These are phyloP conservation scores for Eristalinus aeneus DNA, from an alignment of 2,888 invertebrate genomes.

Conservation along the genomic window DNA sequence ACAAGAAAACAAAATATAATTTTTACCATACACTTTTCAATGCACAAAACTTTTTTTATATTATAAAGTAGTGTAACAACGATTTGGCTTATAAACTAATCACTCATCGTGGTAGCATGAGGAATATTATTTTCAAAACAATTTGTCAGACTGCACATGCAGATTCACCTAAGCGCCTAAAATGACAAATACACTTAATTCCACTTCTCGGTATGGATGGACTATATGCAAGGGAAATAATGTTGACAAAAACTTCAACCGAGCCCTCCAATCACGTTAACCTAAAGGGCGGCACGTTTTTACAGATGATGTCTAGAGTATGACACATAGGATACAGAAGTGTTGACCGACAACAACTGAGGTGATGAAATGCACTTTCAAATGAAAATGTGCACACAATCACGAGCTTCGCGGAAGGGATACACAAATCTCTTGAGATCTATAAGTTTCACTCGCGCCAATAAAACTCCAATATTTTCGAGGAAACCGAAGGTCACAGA, in stretches of 20 bases:
- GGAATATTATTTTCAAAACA: not conserved
- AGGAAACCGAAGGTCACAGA: constrained; percentile 55
- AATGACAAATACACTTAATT: not conserved
- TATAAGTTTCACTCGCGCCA: constrained; percentile 46
- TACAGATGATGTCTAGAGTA: not conserved
- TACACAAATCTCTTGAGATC: not conserved
- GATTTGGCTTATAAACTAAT: not conserved
- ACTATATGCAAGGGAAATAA: not conserved
- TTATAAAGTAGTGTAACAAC: no score
- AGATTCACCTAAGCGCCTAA: constrained; percentile 33
- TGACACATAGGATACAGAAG: not conserved
- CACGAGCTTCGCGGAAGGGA: constrained; percentile 15
- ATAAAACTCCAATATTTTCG: constrained; percentile 15
- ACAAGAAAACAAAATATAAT: not conserved
- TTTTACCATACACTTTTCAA: not conserved
- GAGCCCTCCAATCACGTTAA: not conserved
- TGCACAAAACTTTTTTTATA: not conserved
- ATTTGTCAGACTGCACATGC: not conserved
- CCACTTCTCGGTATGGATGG: not conserved
- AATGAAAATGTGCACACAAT: not conserved
- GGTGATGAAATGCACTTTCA: constrained; percentile 1
- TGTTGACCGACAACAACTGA: not conserved
- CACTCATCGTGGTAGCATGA: not conserved
- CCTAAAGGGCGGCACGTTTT: not conserved
- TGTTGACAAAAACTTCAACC: not conserved